Evolutionary conservation across 2,888 invertebrate genomes (phyloP), one percentile per base, ranked within the genome.

Genomic region (Patella ulyssiponensis): DNA sequence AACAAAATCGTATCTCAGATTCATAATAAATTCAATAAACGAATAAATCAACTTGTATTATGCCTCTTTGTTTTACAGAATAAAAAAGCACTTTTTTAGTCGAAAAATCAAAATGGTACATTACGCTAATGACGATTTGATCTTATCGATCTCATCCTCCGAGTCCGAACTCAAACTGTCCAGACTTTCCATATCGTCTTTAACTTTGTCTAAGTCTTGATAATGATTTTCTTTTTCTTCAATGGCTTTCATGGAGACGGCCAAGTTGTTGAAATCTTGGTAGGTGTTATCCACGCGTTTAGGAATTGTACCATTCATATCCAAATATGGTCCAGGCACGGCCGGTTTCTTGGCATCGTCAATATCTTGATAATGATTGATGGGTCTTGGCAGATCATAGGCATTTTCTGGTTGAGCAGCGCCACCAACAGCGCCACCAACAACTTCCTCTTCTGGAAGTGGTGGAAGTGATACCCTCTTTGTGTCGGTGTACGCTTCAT

Each of bases 201-300:
- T 64, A 27, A 76, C 20, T 51, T 72, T 64, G 44, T 76, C 72
- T 12, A 76, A 52, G 23, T 72, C 72, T 14, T 76, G 72, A 72
- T 76, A 76, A 27, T 44, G 76, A 72, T 76, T 71, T 20, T 58
- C 76, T 23, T 64, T 71, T 15, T 76, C 44, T 11, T 76, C 76
- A 20, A 14, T 7, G 23, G n/a, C 52, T 27, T 20, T 54, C 27
- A 69, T 53, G 23, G 69, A 53, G 53, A 33, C 27, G 12, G 69
- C 75, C 27, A 56, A 33, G 53, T 51, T 53, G n/a, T 73, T 53
- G 20, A 54, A 53, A 4, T 23, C 23, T 44, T 54, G 51, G 54
- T 73, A 56, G 3, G 64, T 64, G 23, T 64, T 64, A n/a, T 64
- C 64, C 20, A 64, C 64, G 11, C 64, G 20, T 23, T 23, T 20